Evolutionary conservation across 2,888 invertebrate species (phyloP), one percentile per base, ranked within the genome.

Genomic region (Nomada ferruginata): DNA sequence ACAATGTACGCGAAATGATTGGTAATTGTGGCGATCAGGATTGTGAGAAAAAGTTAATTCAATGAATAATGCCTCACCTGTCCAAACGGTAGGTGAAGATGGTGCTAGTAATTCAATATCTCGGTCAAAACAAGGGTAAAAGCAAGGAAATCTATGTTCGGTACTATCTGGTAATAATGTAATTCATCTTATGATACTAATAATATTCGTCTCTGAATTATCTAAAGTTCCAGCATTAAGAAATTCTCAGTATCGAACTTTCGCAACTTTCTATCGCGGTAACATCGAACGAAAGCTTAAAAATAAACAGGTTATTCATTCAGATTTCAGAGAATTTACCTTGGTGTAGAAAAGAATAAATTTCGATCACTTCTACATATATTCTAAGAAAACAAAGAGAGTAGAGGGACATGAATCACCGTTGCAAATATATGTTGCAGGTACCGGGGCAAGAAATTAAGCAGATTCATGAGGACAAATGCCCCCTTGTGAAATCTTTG

Each of bases 71-170:
- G 44, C 11, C 7, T 44, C 55, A 42, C 55, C 68, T 5, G 47
- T 47, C 13, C 47, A 47, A 10, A 47, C 2, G 13, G 47, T 47
- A 15, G 2, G 2, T 2, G 47, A 47, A 47, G 47, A 47, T 47
- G 47, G 1, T 47, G 13, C 13, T 13, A 13, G 47, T 13, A 47
- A 47, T 47, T 47, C 47, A 47, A 47, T 47, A 47, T 47, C 47
- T 10, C 13, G 47, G 47, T 13, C 11, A 11, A 13, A 47, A 47
- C 47, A 10, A 47, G 10, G 15, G 64, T 64, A 23, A 71, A 50
- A n/a, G 71, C 70, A 2, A 64, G 57, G 42, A 61, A 75, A 15
- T 18, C 53, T n/a, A 60, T 66, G 52, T 68, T 68, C 5, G 23
- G 18, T n/a, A 42, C 52, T 52, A 26, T 68, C 36, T 68, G 50